Evolutionary conservation across 1,140 invertebrate species (phyloP).

Genomic region (Brachionus rubens): DNA sequence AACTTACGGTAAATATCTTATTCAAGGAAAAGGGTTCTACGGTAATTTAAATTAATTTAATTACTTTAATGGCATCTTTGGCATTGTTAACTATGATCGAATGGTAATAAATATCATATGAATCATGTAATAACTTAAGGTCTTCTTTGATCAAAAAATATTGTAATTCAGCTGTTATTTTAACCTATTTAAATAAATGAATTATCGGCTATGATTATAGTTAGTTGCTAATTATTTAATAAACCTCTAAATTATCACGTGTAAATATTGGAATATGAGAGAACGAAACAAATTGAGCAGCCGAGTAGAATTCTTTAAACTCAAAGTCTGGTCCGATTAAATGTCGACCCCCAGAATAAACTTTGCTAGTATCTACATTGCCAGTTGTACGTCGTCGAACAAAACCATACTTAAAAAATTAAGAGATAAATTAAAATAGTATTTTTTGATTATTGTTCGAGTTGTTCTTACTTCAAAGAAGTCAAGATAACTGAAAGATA

Average conservation of each 20-base stretch:
- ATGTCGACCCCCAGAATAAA: conserved; percentile 50
- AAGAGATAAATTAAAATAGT: conserved; percentile 9
- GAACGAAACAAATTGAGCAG: conserved; percentile 49
- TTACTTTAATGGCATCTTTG: conserved; percentile 53
- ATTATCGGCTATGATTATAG: not conserved
- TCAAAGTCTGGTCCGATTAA: conserved; percentile 52
- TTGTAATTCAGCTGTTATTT: conserved; percentile 50
- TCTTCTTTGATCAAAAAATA: conserved; percentile 53
- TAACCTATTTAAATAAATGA: conserved; percentile 50
- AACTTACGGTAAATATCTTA: no score
- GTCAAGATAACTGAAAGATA: conserved; percentile 48
- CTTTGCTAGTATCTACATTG: conserved; percentile 48
- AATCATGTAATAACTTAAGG: conserved; percentile 50
- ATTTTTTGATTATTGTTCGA: not conserved
- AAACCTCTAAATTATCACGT: conserved; percentile 51
- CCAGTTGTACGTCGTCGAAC: conserved; percentile 50
- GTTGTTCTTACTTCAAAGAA: conserved; percentile 49
- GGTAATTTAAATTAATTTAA: not conserved
- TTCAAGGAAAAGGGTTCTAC: not conserved
- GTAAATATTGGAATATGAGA: conserved; percentile 51
- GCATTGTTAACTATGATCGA: conserved; percentile 51
- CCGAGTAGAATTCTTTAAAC: conserved; percentile 51
- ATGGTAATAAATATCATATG: conserved; percentile 53
- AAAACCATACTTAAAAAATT: conserved; percentile 50
- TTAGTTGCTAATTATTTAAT: not conserved